Base-by-base conservation (phyloP, 2,888 invertebrate genomes). In the Cheilosia scutellata region DNA sequence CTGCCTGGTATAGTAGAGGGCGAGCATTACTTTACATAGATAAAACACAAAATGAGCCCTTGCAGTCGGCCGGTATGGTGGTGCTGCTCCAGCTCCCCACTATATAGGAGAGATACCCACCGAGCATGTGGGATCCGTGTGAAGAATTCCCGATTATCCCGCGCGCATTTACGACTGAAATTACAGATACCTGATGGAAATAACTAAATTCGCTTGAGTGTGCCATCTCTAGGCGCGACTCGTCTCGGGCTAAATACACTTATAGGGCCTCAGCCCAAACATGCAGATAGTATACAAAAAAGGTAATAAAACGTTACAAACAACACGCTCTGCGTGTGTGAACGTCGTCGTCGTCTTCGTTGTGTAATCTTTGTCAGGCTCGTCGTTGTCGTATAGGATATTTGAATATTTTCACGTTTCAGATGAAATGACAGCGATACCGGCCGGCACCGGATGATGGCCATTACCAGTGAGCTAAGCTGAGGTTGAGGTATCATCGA, bases 331-430 rank as follows among this genome's bases (percentile, higher is more conserved):
- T 37, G 37, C n/a, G 58, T 66, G 55, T 42, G 72, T 51, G 51
- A 13, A 27, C 51, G 25, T 25, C 25, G n/a, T n/a, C n/a, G n/a
- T n/a, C n/a, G n/a, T n/a, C n/a, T n/a, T n/a, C n/a, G 20, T 20
- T 83, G 78, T 83, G 82, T 83, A 83, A 83, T 83, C 66, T 63
- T 62, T 63, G 53, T 72, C 72, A 78, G 25, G 63, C 31, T 79
- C 65, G 49, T 37, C 37, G 37, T 37, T 11, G 37, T 33, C 60
- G 53, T 63, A 68, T 71, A 60, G 78, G 83, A 51, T 51, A 80
- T 84, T 76, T 84, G 60, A 84, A 84, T 84, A 84, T 70, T 80
- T 84, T 63, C 84, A 84, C 84, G 80, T 84, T 66, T 51, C 53
- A 31, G 37, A 51, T 80, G 51, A 58, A 70, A 65, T 84, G 74